Evolutionary conservation across 1,140 invertebrate species (phyloP).

Genomic region (Drosophila eugracilis): DNA sequence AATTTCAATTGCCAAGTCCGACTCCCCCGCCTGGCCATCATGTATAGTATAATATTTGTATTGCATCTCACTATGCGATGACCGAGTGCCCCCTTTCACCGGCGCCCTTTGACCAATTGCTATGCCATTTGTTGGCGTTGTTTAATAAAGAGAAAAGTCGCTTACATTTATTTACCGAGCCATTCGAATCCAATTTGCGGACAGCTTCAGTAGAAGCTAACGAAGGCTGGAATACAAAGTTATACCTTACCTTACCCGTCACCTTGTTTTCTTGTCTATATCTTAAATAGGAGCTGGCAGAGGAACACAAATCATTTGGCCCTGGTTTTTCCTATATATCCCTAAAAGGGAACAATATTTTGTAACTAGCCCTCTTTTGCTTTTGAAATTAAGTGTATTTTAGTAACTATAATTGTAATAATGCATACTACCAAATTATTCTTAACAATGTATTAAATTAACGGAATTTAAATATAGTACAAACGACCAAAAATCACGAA

Average conservation of each 20-base stretch:
- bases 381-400: too few species aligned
- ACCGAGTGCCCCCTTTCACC: constrained; percentile 13
- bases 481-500: too few species aligned
- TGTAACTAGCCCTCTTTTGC: too few species aligned
- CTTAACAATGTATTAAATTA: too few species aligned
- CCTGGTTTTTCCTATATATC: too few species aligned
- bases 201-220: neutral
- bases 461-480: too few species aligned
- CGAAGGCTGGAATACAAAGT: neutral
- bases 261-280: neutral
- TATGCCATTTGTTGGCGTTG: constrained; percentile 38
- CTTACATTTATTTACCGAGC: constrained; percentile 13
- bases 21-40: constrained; percentile 23
- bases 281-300: too few species aligned
- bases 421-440: too few species aligned
- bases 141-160: constrained; percentile 33
- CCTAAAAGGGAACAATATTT: too few species aligned
- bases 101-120: constrained; percentile 17
- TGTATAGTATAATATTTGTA: constrained; percentile 57
- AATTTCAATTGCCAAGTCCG: constrained; percentile 70
- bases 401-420: too few species aligned
- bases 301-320: too few species aligned
- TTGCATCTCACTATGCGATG: constrained; percentile 43
- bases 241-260: too few species aligned
- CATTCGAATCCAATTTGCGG: constrained; percentile 28